Evolutionary conservation across 1,140 invertebrate genomes (phyloP).

Genomic region (Radopholus similis): DNA sequence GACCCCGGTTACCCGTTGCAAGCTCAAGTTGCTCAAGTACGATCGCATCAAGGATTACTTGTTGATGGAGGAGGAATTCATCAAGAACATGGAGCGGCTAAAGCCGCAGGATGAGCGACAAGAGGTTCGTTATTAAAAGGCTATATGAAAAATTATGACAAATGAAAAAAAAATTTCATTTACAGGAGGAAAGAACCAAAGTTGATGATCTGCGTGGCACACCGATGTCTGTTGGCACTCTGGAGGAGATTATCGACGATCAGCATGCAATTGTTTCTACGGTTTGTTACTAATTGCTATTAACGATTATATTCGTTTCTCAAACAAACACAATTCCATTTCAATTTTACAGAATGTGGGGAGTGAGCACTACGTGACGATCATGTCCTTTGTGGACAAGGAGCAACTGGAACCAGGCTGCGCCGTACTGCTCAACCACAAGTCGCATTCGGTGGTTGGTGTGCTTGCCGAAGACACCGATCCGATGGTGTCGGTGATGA

Average conservation of each 20-base stretch:
- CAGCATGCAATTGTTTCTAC: constrained; percentile 99
- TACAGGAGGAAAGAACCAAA: constrained; percentile 77
- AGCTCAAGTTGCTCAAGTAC: constrained; percentile 86
- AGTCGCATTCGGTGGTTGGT: constrained; percentile 95
- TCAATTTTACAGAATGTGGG: constrained; percentile 75
- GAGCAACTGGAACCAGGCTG: constrained; percentile 98
- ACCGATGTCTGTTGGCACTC: constrained; percentile 98
- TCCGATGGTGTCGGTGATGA: constrained; percentile 99
- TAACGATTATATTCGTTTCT: background rate
- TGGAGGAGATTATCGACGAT: constrained; percentile 99
- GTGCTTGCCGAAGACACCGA: constrained; percentile 98
- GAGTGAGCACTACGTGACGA: constrained; percentile 98
- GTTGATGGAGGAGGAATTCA: constrained; percentile 98
- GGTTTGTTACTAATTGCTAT: constrained; percentile 30
- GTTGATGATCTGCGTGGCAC: constrained; percentile 97
- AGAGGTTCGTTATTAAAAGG: constrained; percentile 66
- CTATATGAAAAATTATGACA: too few species aligned
- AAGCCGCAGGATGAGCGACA: constrained; percentile 99
- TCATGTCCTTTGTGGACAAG: constrained; percentile 98
- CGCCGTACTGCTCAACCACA: constrained; percentile 96
- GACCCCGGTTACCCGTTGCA: constrained; percentile 91
- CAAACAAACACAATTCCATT: background rate
- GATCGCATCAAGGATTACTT: constrained; percentile 98
- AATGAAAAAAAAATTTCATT: too few species aligned
- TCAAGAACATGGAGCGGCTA: constrained; percentile 91